phyloP scores from a whole-genome alignment of 2,113 vertebrate species.

The Herpetotheres cachinnans region DNA sequence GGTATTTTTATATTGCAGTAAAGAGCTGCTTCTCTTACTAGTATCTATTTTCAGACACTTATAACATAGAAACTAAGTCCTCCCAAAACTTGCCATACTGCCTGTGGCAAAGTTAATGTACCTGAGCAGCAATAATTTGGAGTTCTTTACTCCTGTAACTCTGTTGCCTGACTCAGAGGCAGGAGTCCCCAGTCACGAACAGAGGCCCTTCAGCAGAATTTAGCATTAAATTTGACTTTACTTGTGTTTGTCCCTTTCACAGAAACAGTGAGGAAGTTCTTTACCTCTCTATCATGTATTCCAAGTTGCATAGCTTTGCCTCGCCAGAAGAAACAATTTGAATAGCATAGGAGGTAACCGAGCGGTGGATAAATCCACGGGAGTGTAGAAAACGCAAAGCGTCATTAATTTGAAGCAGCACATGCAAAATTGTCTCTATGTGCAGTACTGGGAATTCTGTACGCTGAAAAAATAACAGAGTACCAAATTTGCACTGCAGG shows the following conservation, averaged over 20 bases:
- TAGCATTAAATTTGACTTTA: not conserved
- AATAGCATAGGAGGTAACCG: constrained; percentile 73
- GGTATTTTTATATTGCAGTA: not conserved
- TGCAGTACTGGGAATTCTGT: constrained; percentile 73
- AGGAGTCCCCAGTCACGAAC: not conserved
- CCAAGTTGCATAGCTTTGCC: constrained; percentile 78
- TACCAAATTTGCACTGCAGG: not conserved
- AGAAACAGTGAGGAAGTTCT: not conserved
- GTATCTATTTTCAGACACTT: not conserved
- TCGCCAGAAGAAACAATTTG: constrained; percentile 68
- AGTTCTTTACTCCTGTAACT: not conserved
- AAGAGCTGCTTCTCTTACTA: not conserved
- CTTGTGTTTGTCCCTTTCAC: not conserved
- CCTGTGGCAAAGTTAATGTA: not conserved
- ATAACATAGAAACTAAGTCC: not conserved
- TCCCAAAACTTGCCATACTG: not conserved
- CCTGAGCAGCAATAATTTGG: not conserved
- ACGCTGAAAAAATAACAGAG: constrained; percentile 20
- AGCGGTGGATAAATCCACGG: constrained; percentile 72
- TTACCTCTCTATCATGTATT: constrained; percentile 79
- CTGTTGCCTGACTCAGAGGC: not conserved
- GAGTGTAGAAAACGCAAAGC: constrained; percentile 75
- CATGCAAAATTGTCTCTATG: constrained; percentile 65
- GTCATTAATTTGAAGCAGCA: constrained; percentile 70
- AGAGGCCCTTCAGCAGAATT: not conserved